A percentile compares a stretch with the other conserved stretches of the same genome.
Conservation (phyloP, 1,140 invertebrate species). For the Scaptomyza graminum region DNA sequence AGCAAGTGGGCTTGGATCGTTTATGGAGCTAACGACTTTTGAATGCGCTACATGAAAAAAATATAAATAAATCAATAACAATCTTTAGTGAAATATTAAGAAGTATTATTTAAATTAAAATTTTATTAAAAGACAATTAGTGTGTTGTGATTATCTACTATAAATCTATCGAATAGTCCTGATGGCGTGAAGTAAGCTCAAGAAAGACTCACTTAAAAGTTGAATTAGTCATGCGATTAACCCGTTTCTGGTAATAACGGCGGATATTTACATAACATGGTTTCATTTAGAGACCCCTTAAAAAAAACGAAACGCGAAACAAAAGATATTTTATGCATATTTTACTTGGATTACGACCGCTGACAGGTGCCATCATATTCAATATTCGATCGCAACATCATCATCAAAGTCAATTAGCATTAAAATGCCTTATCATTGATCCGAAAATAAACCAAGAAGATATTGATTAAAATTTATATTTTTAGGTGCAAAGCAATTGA, state of each 20-base stretch:
- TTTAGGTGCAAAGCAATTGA: slow-evolving; percentile 33
- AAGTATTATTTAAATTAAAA: no score
- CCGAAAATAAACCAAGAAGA: slow-evolving; percentile 56
- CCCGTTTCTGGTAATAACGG: slow-evolving; percentile 38
- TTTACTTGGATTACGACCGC: slow-evolving; percentile 51
- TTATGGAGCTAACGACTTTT: slow-evolving; percentile 4
- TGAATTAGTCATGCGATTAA: slow-evolving; percentile 52
- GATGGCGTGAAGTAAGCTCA: neutral
- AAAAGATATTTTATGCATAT: slow-evolving; percentile 31
- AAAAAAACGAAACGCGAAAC: slow-evolving; percentile 30
- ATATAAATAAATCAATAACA: neutral
- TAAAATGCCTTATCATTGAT: slow-evolving; percentile 36
- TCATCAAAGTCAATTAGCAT: slow-evolving; percentile 69
- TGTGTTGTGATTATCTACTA: neutral
- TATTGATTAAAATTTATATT: slow-evolving; percentile 52
- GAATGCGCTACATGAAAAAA: neutral
- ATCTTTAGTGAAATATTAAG: no score
- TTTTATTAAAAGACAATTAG: no score
- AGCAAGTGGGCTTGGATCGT: slow-evolving; percentile 24
- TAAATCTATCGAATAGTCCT: neutral
- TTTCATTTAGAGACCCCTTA: slow-evolving; percentile 40
- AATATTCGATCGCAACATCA: slow-evolving; percentile 44
- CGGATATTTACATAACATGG: slow-evolving; percentile 53
- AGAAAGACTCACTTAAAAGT: neutral
- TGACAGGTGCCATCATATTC: slow-evolving; percentile 76